phyloP scores from a whole-genome alignment of 2,797 vertebrate genomes.

The Sorex maritimensis region DNA sequence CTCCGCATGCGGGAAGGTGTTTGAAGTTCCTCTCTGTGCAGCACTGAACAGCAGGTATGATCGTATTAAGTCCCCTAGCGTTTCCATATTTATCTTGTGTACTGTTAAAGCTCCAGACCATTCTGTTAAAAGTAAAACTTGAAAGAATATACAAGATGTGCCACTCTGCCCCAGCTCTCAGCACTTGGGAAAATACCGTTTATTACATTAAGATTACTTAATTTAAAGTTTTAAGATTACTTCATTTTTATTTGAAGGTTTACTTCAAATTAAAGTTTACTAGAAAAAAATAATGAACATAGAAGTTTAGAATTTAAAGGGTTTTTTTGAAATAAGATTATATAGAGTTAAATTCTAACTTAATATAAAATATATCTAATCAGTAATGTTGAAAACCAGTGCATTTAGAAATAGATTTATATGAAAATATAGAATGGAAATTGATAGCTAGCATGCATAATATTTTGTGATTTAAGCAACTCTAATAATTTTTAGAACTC shows the following conservation, averaged over 20 bases:
- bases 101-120: background rate
- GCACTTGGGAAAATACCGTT: background rate
- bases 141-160: background rate
- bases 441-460: background rate
- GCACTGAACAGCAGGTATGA: background rate
- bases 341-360: background rate
- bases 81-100: background rate
- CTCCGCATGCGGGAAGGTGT: background rate
- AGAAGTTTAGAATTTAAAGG: background rate
- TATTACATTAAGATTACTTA: background rate
- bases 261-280: slow-evolving; percentile 35
- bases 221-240: too few species aligned
- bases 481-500: too few species aligned
- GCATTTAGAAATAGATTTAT: slow-evolving; percentile 22
- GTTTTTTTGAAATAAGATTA: too few species aligned
- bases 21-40: background rate
- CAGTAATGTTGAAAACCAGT: slow-evolving; percentile 21
- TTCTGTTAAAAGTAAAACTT: background rate
- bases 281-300: slow-evolving; percentile 33
- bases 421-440: slow-evolving; percentile 22
- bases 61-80: background rate
- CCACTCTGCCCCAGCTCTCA: background rate
- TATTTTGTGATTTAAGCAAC: too few species aligned
- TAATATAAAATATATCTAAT: background rate
- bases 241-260: too few species aligned